Evolutionary conservation across 2,888 invertebrate genomes (phyloP).

Genomic region (Rhimphoctona megacephalus): DNA sequence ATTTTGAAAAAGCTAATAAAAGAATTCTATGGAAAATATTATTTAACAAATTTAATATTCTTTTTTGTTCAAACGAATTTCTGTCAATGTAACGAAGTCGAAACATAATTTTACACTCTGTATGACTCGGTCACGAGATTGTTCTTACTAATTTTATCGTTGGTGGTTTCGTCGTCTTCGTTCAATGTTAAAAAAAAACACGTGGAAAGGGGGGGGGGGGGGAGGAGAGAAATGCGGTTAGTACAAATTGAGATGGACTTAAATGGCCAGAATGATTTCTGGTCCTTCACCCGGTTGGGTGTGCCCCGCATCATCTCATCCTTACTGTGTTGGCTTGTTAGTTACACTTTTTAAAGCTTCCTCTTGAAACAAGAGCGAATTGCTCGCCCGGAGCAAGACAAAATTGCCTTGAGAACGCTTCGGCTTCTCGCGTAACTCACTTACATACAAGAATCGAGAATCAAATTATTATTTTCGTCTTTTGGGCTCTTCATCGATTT

Average conservation of each 20-base stretch:
- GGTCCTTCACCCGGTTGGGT: slow-evolving; percentile 57
- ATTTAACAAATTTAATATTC: neutral
- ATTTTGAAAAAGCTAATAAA: neutral
- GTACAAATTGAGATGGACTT: slow-evolving; percentile 65
- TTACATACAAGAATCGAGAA: neutral
- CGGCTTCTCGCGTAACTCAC: neutral
- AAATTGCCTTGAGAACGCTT: slow-evolving; percentile 27
- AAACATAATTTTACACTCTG: slow-evolving; percentile 40
- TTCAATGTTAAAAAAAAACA: neutral
- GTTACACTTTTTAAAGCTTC: slow-evolving; percentile 21
- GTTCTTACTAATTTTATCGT: slow-evolving; percentile 54
- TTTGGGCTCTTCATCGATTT: neutral
- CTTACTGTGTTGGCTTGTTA: slow-evolving; percentile 12
- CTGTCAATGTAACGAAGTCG: neutral
- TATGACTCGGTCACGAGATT: slow-evolving; percentile 43
- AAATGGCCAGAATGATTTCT: slow-evolving; percentile 59
- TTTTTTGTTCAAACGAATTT: neutral
- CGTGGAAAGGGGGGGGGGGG: neutral
- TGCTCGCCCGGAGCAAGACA: slow-evolving; percentile 14
- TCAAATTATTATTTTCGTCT: slow-evolving; percentile 20
- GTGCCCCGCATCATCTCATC: slow-evolving; percentile 52
- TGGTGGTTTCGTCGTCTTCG: slow-evolving; percentile 20
- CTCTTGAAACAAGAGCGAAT: slow-evolving; percentile 40
- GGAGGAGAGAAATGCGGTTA: slow-evolving; percentile 13
- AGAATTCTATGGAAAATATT: neutral